phyloP scores from a whole-genome alignment of 2,797 vertebrate species.

The Melanotaenia boesemani region DNA sequence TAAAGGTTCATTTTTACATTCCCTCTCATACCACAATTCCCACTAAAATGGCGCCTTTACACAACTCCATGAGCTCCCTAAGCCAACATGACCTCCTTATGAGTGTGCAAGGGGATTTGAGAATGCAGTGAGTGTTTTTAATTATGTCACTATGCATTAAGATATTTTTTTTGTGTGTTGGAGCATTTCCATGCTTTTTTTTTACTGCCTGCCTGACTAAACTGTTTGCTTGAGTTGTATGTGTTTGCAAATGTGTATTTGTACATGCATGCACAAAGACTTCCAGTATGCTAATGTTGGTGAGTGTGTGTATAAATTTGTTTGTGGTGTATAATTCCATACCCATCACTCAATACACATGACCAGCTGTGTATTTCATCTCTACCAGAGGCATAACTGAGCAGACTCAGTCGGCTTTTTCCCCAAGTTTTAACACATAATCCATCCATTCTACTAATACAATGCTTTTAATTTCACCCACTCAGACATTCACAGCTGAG shows the following conservation, averaged over 20 bases:
- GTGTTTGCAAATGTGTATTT: not conserved
- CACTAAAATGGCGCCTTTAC: slow-evolving; percentile 76
- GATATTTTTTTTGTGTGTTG: slow-evolving; percentile 46
- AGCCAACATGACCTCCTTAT: slow-evolving; percentile 73
- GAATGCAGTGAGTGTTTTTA: slow-evolving; percentile 75
- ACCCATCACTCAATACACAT: slow-evolving; percentile 16
- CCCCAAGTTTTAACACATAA: slow-evolving; percentile 70
- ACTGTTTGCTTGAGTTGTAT: slow-evolving; percentile 26
- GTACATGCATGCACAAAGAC: slow-evolving; percentile 4
- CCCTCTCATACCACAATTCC: slow-evolving; percentile 71
- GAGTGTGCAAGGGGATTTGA: slow-evolving; percentile 44
- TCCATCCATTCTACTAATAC: slow-evolving; percentile 76
- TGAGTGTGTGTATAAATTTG: slow-evolving; percentile 10
- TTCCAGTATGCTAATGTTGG: slow-evolving; percentile 25
- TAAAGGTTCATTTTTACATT: slow-evolving; percentile 69
- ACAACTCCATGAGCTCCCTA: slow-evolving; percentile 73
- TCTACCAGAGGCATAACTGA: slow-evolving; percentile 71
- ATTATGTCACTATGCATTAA: slow-evolving; percentile 72
- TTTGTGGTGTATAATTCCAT: slow-evolving; percentile 8
- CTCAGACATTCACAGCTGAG: slow-evolving; percentile 44
- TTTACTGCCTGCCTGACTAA: slow-evolving; percentile 41
- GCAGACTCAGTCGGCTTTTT: slow-evolving; percentile 39
- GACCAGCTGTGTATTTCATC: slow-evolving; percentile 32
- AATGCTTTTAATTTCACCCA: slow-evolving; percentile 61
- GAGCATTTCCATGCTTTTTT: slow-evolving; percentile 62